phyloP scores from a whole-genome alignment of 2,113 vertebrate species.

The Crypturellus undulatus region DNA sequence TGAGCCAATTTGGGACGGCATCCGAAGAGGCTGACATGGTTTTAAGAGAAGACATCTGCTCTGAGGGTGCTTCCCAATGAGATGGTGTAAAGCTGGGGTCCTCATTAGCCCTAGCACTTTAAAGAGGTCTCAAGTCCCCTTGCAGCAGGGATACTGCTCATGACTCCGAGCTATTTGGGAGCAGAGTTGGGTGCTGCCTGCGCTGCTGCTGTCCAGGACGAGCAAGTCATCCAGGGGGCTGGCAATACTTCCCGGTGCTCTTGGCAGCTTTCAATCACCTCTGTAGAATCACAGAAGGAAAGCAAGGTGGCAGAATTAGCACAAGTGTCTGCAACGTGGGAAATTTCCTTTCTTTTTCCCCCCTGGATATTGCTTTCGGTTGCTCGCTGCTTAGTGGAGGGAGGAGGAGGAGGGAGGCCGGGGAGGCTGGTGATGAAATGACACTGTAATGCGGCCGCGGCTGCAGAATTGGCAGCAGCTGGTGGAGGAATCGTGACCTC shows the following conservation, averaged over 20 bases:
- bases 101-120: conserved; percentile 57
- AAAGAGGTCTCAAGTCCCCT: conserved; percentile 36
- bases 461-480: background rate
- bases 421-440: background rate
- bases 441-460: background rate
- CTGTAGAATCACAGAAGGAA: background rate
- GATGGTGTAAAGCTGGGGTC: background rate
- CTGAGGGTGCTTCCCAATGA: conserved; percentile 58
- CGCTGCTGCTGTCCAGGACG: background rate
- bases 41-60: conserved; percentile 41
- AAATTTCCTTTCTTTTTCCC: background rate
- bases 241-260: background rate
- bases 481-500: background rate
- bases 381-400: background rate
- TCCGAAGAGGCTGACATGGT: background rate
- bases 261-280: background rate
- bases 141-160: background rate
- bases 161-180: background rate
- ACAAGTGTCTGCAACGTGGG: background rate
- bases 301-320: conserved; percentile 19
- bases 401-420: background rate
- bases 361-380: rapidly evolving
- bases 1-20: conserved; percentile 24
- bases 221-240: background rate
- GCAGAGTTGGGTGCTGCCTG: rapidly evolving